These are phyloP conservation scores for Proales similis DNA, from an alignment of 1,140 invertebrate species.

Conservation along the genomic window DNA sequence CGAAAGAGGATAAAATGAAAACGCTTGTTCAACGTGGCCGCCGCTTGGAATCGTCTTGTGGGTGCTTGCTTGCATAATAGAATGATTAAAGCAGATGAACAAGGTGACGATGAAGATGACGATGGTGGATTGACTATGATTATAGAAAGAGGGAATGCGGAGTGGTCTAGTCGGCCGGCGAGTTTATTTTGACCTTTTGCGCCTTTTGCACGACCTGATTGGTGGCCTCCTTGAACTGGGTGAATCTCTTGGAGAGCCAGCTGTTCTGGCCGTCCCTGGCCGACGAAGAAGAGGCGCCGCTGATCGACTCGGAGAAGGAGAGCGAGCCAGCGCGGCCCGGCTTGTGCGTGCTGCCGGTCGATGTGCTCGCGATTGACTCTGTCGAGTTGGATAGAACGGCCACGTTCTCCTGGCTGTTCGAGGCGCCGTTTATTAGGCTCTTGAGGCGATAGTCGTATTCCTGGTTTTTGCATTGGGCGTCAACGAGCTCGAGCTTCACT, in stretches of 20 bases:
- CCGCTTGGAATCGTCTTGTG: too few species aligned
- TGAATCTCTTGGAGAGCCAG: slow-evolving; percentile 35
- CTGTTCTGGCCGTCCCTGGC: neutral
- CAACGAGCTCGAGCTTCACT: slow-evolving; percentile 14
- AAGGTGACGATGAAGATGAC: too few species aligned
- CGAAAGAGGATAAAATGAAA: too few species aligned
- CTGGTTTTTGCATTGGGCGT: slow-evolving; percentile 35
- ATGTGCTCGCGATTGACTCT: slow-evolving; percentile 6
- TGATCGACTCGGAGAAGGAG: neutral
- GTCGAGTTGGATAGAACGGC: slow-evolving; percentile 4
- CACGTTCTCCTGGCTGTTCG: slow-evolving; percentile 5
- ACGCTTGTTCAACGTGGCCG: too few species aligned
- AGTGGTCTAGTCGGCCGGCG: too few species aligned
- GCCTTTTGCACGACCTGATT: slow-evolving; percentile 36
- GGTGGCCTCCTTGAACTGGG: slow-evolving; percentile 28
- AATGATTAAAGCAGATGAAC: too few species aligned
- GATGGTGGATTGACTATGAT: too few species aligned
- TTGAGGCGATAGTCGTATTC: slow-evolving; percentile 28
- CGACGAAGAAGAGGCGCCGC: neutral
- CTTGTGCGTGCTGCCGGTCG: slow-evolving; percentile 13
- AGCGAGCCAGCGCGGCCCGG: neutral
- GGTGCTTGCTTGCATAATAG: too few species aligned
- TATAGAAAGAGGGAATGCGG: too few species aligned
- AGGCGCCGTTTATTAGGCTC: neutral
- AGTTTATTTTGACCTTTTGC: slow-evolving; percentile 3